Evolutionary conservation across 2,888 invertebrate genomes (phyloP), one percentile per base, ranked within the genome.

Genomic region (Rotaria magnacalcarata): DNA sequence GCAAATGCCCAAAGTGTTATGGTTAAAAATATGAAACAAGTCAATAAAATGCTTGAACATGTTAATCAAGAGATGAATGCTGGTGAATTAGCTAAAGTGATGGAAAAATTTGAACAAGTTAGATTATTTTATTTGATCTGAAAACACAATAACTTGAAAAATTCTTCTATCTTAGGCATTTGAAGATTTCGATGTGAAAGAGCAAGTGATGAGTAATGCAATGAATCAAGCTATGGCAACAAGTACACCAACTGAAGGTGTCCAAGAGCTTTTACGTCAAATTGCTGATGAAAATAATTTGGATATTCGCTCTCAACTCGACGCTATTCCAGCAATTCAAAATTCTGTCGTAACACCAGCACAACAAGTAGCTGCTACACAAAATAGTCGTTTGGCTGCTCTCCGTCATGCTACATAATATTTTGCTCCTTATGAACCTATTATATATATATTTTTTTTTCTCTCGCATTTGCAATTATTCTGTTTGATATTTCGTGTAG

Each of bases 151-250:
- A n/a, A 11, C n/a, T 11, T 27, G 4, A n/a, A 60, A n/a, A 8
- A 24, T 27, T 8, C 27, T 67, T 67, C 27, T 4, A 80, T 21
- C 19, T 19, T 47, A 80, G 80, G 24, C 47, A 47, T 80, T 80
- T 90, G 93, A 93, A 90, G 92, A 93, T 88, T 89, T 93, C 87
- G 93, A 93, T 90, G 93, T 93, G 54, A 89, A 92, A 88, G 92
- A 92, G 47, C 90, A 91, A 34, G 92, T 92, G 8, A 88, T 93
- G 88, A 92, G 92, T 88, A 91, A 90, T 87, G 90, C 92, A 5
- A 92, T 93, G 92, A 92, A 92, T 34, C 89, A 91, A 75, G 92
- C 92, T 41, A 92, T 91, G 14, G 92, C 92, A 16, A 87, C 92
- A 80, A 89, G 91, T 5, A 92, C 92, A 27, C 92, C 92, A 4